These are phyloP conservation scores for Tupiocoris notatus DNA, from an alignment of 2,888 invertebrate genomes.

Conservation along the genomic window DNA sequence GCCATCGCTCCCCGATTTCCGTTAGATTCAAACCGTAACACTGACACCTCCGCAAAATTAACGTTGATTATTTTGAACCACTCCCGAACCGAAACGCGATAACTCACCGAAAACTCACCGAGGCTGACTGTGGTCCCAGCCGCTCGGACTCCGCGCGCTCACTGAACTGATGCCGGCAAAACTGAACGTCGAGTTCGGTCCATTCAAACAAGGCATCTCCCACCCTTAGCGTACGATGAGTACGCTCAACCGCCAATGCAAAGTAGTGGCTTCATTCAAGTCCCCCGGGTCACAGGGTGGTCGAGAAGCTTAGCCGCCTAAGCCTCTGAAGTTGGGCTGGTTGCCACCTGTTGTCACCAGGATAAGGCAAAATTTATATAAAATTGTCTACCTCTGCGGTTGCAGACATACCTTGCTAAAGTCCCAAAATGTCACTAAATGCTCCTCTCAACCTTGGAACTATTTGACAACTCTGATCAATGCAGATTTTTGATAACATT, in stretches of 20 bases:
- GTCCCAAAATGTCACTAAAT: no score
- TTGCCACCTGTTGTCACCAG: background rate
- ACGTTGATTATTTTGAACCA: background rate
- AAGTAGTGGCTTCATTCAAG: background rate
- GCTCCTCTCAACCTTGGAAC: no score
- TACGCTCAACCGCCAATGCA: background rate
- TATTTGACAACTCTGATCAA: no score
- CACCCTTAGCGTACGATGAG: background rate
- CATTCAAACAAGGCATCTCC: background rate
- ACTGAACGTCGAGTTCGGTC: background rate
- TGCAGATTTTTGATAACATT: no score
- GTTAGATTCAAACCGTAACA: background rate
- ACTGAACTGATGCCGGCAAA: background rate
- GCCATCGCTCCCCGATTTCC: background rate
- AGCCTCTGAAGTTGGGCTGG: background rate
- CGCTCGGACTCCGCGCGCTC: background rate
- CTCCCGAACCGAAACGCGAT: no score
- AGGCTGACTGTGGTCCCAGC: background rate
- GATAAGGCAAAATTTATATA: no score
- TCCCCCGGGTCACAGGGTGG: background rate
- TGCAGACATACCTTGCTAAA: no score
- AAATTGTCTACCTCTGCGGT: no score
- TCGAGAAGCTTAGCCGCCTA: background rate
- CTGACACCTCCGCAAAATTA: background rate
- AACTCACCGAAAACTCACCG: background rate